Base-by-base conservation (phyloP, 2,113 vertebrate genomes). In the Leptobrachium ailaonicum region DNA sequence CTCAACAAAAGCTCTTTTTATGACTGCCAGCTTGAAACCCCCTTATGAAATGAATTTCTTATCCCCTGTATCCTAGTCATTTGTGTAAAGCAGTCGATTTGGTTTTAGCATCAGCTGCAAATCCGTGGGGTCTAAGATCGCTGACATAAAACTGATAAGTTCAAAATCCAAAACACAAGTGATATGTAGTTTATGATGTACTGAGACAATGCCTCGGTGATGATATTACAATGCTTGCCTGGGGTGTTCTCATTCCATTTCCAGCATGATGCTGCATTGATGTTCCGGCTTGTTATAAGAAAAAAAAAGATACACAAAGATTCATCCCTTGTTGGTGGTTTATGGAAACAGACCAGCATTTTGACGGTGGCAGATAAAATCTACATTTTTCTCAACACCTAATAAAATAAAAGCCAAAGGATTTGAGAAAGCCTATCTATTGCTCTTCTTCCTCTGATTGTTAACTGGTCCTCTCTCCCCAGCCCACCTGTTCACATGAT, bases 111-210 rank as follows among this genome's bases (percentile, higher is more conserved):
- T 75, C 77, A 80, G 64, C 79, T 87, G 58, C 60, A 86, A 83
- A 83, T 80, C 72, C 77, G 77, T 58, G 45, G 82, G 56, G 50
- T 86, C 73, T 70, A 80, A 84, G 63, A 82, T 86, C 75, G 83
- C 82, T 82, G 79, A 88, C 77, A 85, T 53, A 81, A 88, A 88
- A 86, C 84, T 75, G 76, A 45, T 84, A 85, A 75, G 43, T 88
- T 86, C 71, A 78, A 84, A 87, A 84, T 83, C 76, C 66, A 87
- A 84, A 68, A 70, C 14, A 83, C 71, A 81, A 20, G 8, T 83
- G 66, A 73, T 63, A 71, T 74, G 73, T 81, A 81, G 6, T 85
- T 83, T 82, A 83, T 76, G 6, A 13, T 69, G 11, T 2, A 64
- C 2, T 13, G 58, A 75, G 60, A 83, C 60, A 81, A 62, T 79